phyloP scores from a whole-genome alignment of 2,888 invertebrate genomes.

The Yponomeuta cagnagella region DNA sequence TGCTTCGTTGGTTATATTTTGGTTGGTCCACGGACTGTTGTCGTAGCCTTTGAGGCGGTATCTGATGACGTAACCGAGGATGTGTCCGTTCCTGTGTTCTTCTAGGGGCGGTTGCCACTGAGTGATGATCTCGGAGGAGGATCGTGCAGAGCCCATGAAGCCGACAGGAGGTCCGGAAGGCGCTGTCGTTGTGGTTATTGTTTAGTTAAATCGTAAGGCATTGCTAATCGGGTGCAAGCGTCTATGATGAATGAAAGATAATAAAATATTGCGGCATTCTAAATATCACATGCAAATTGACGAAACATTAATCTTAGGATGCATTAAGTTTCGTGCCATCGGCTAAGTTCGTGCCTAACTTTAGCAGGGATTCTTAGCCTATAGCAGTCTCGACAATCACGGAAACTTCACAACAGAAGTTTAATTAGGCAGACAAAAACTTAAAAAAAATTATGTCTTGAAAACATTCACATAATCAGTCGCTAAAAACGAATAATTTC shows the following conservation, averaged over 20 bases:
- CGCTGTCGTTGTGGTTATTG: slow-evolving; percentile 70
- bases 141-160: slow-evolving; percentile 95
- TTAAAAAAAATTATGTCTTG: slow-evolving; percentile 2
- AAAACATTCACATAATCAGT: slow-evolving; percentile 11
- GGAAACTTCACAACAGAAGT: slow-evolving; percentile 10
- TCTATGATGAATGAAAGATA: not conserved
- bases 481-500: slow-evolving; percentile 13
- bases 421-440: slow-evolving; percentile 21
- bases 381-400: not conserved
- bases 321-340: not conserved
- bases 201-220: not conserved
- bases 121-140: slow-evolving; percentile 95
- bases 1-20: slow-evolving; percentile 95
- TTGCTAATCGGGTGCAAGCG: too few relatives aligned
- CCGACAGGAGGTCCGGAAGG: slow-evolving; percentile 97
- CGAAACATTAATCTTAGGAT: not conserved
- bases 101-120: slow-evolving; percentile 98
- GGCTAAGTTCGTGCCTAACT: not conserved
- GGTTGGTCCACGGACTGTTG: slow-evolving; percentile 92
- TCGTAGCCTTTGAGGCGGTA: slow-evolving; percentile 95
- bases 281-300: not conserved
- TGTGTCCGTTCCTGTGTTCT: slow-evolving; percentile 95
- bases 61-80: slow-evolving; percentile 93
- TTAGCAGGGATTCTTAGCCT: not conserved
- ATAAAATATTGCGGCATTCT: slow-evolving; percentile 6